These are phyloP conservation scores for Siderastrea siderea DNA, from an alignment of 92 coral and sea anemone species.

Conservation along the genomic window DNA sequence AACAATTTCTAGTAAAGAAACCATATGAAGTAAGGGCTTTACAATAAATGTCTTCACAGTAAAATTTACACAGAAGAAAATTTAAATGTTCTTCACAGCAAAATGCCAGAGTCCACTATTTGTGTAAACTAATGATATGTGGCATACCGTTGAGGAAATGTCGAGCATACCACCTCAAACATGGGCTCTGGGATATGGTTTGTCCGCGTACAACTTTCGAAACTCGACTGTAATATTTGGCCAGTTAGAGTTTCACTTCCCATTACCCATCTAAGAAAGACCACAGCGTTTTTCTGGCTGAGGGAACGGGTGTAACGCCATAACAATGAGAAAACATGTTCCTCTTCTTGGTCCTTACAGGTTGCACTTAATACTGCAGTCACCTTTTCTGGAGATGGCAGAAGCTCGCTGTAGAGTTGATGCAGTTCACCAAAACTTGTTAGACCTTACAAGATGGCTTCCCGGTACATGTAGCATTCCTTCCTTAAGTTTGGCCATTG, in stretches of 20 bases:
- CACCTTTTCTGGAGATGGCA: background rate
- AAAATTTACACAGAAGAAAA: background rate
- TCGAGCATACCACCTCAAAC: constrained; percentile 1
- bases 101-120: background rate
- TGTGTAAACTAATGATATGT: background rate
- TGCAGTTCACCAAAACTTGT: background rate
- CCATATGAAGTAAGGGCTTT: too few relatives aligned
- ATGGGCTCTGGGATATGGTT: constrained; percentile 19
- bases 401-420: background rate
- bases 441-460: background rate
- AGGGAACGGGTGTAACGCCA: background rate
- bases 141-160: background rate
- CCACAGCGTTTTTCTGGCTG: background rate
- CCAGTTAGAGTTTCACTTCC: background rate
- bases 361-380: background rate
- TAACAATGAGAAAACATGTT: background rate
- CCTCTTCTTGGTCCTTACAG: background rate
- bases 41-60: too few relatives aligned
- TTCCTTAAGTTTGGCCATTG: background rate
- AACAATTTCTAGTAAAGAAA: too few relatives aligned
- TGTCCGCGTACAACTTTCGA: background rate
- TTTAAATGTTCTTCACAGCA: background rate
- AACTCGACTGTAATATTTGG: background rate
- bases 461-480: background rate
- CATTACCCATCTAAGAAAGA: background rate